phyloP scores from a whole-genome alignment of 2,888 invertebrate genomes.

The Ophion slaviceki region DNA sequence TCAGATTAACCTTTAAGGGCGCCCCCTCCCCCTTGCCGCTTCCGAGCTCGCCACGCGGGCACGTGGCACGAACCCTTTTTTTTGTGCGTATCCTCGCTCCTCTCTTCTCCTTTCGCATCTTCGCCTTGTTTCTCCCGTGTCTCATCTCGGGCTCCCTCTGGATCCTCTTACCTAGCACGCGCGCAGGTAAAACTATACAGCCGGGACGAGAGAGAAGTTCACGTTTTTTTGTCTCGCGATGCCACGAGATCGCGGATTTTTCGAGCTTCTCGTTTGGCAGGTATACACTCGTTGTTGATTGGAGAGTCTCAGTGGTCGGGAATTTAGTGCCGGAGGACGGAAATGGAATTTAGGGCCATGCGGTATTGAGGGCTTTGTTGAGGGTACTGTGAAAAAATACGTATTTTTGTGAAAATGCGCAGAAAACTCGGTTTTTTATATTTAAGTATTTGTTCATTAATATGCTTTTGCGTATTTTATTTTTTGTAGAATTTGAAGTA shows the following conservation, averaged over 20 bases:
- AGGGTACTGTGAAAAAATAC: too few relatives aligned
- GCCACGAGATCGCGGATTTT: background rate
- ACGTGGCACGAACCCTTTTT: conserved; percentile 78
- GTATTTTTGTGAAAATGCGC: too few relatives aligned
- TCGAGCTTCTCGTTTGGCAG: background rate
- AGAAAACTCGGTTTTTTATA: too few relatives aligned
- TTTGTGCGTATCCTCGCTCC: conserved; percentile 37
- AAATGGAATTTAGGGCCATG: too few relatives aligned
- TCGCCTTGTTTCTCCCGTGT: conserved; percentile 49
- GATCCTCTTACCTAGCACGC: conserved; percentile 76
- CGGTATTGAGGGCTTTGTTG: too few relatives aligned
- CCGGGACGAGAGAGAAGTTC: background rate
- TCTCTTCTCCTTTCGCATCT: conserved; percentile 34
- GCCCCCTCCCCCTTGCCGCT: conserved; percentile 51
- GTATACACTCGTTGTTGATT: too few relatives aligned
- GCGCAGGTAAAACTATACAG: conserved; percentile 78
- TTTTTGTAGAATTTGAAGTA: too few relatives aligned
- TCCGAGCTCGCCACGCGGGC: conserved; percentile 69
- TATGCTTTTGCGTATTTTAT: too few relatives aligned
- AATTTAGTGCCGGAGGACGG: too few relatives aligned
- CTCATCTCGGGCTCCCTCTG: conserved; percentile 60
- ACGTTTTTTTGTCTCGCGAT: background rate
- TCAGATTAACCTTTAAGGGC: conserved; percentile 80
- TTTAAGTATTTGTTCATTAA: too few relatives aligned
- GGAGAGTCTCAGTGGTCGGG: too few relatives aligned